Evolutionary conservation across 1,140 invertebrate genomes (phyloP).

Genomic region (Drosophila truncata): DNA sequence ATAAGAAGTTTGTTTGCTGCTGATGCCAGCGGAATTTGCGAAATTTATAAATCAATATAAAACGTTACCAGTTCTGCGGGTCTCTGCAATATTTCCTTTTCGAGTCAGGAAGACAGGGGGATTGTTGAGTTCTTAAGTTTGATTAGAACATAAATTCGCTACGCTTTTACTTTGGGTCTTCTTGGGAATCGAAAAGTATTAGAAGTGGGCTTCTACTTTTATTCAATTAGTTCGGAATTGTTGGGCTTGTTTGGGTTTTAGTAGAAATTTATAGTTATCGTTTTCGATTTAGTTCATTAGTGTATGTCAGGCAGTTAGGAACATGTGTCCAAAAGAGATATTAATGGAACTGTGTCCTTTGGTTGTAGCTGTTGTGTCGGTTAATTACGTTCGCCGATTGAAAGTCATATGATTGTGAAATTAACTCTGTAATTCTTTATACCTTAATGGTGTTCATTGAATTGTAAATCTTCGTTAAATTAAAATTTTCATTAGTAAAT

Average conservation of each 20-base stretch:
- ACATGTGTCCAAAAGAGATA: neutral
- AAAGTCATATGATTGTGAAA: neutral
- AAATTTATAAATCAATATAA: slow-evolving; percentile 57
- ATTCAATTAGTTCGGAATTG: slow-evolving; percentile 31
- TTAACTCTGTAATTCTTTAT: neutral
- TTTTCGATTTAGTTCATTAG: slow-evolving; percentile 30
- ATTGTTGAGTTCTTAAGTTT: slow-evolving; percentile 33
- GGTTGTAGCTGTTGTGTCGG: neutral
- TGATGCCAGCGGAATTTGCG: slow-evolving; percentile 53
- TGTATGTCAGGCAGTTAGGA: neutral
- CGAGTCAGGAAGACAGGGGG: neutral
- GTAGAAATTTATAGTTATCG: slow-evolving; percentile 27
- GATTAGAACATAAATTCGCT: slow-evolving; percentile 43
- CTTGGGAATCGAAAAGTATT: neutral
- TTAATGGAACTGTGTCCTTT: neutral
- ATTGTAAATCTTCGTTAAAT: neutral
- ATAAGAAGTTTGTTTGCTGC: slow-evolving; percentile 71
- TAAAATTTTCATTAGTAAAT: neutral
- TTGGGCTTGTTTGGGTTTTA: neutral
- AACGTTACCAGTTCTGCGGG: slow-evolving; percentile 30
- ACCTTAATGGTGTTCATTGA: neutral
- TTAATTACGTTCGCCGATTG: rapidly evolving
- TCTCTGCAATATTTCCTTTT: slow-evolving; percentile 15
- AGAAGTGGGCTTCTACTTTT: neutral
- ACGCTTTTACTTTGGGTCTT: slow-evolving; percentile 17